phyloP scores from a whole-genome alignment of 1,140 invertebrate species.

The Linepithema humile region DNA sequence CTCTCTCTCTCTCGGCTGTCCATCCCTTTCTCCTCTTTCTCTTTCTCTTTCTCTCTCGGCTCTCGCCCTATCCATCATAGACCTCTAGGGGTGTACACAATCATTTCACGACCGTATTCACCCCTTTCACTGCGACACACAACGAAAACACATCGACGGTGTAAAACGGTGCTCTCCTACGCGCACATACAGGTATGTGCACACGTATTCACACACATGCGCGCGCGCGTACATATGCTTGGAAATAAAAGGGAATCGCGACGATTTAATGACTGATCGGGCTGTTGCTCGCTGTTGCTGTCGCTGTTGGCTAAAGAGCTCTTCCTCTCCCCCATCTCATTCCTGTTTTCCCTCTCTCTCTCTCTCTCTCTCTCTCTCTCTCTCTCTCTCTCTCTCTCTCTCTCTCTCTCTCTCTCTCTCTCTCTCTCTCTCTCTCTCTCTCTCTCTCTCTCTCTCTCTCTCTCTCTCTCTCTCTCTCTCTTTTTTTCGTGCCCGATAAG shows the following conservation, averaged over 20 bases:
- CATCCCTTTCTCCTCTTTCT: constrained; percentile 39
- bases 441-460: background rate
- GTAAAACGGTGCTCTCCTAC: constrained; percentile 47
- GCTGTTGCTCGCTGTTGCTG: constrained; percentile 75
- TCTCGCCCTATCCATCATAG: constrained; percentile 63
- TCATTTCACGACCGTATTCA: constrained; percentile 35
- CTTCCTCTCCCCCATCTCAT: constrained; percentile 18
- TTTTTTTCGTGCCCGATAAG: constrained; percentile 29
- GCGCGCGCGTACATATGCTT: background rate
- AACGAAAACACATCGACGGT: constrained; percentile 67
- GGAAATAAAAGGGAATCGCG: constrained; percentile 78
- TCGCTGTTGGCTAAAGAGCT: constrained; percentile 37
- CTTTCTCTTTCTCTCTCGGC: constrained; percentile 49
- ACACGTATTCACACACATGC: background rate
- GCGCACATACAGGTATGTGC: background rate
- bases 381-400: no score
- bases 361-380: background rate
- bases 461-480: background rate
- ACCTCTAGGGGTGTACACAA: constrained; percentile 37
- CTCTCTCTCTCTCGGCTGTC: constrained; percentile 46
- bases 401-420: no score
- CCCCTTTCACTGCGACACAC: constrained; percentile 56
- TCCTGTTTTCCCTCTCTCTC: constrained; percentile 11
- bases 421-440: background rate
- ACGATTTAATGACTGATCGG: constrained; percentile 82